phyloP scores from a whole-genome alignment of 2,113 vertebrate genomes.

The Petaurus breviceps region DNA sequence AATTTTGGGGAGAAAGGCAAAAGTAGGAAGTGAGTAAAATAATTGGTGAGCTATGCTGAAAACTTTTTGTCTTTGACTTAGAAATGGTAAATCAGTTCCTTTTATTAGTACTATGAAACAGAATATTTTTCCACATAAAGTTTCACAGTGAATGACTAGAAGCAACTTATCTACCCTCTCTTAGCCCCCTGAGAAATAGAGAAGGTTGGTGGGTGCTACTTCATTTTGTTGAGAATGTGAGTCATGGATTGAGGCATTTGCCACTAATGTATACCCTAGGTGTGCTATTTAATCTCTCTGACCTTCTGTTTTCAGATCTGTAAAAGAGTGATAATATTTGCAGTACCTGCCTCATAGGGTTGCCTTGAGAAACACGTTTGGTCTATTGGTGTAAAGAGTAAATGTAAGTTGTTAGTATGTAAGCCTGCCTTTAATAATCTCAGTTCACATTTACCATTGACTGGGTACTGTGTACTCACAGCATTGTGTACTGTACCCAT shows the following conservation, averaged over 20 bases:
- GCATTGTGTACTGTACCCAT: not conserved
- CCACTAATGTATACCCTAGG: not conserved
- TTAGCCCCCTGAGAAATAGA: not conserved
- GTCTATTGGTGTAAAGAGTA: not conserved
- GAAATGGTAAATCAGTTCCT: not conserved
- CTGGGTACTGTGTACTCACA: not conserved
- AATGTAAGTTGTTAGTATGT: not conserved
- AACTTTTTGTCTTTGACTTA: not conserved
- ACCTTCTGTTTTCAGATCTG: not conserved
- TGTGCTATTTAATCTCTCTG: not conserved
- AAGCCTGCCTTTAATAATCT: not conserved
- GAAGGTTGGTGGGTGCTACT: not conserved
- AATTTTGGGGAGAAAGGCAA: constrained; percentile 14
- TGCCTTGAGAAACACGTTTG: not conserved
- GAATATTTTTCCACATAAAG: not conserved
- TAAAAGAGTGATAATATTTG: not conserved
- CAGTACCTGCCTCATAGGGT: not conserved
- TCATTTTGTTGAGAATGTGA: not conserved
- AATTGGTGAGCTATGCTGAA: not conserved
- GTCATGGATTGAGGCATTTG: not conserved
- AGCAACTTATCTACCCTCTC: not conserved
- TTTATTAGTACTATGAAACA: not conserved
- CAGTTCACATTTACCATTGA: not conserved
- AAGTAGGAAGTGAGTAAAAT: not conserved
- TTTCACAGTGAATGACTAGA: not conserved